phyloP scores from a whole-genome alignment of 2,113 vertebrate genomes.

The Nettapus auritus region DNA sequence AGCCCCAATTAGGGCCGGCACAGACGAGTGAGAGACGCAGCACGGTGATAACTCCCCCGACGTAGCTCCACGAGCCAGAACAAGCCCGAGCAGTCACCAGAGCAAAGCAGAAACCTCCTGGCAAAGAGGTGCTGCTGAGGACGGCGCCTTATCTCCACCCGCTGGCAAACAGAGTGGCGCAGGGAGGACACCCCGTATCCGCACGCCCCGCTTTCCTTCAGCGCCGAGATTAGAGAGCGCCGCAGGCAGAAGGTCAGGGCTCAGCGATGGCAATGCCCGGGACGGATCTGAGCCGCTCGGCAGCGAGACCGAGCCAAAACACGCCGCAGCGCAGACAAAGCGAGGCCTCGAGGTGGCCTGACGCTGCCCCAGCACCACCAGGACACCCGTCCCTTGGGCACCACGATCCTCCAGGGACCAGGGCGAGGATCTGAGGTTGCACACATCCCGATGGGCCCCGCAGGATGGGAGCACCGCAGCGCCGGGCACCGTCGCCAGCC shows the following conservation, averaged over 20 bases:
- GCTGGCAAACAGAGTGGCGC: neutral
- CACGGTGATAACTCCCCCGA: neutral
- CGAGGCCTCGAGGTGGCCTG: neutral
- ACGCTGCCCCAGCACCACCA: neutral
- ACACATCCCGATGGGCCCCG: fast-evolving
- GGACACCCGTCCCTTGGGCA: neutral
- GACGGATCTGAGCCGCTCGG: neutral
- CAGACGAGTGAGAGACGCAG: neutral
- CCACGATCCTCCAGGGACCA: fast-evolving
- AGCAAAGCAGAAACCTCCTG: neutral
- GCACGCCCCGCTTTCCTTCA: neutral
- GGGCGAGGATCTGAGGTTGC: neutral
- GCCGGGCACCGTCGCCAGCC: neutral
- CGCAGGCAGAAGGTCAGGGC: conserved; percentile 11
- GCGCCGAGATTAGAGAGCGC: neutral
- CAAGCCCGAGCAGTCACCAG: neutral
- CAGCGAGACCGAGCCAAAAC: neutral
- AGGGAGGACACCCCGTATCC: neutral
- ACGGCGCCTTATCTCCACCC: neutral
- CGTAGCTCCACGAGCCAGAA: neutral
- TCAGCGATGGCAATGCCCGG: conserved; percentile 28
- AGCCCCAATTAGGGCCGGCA: neutral
- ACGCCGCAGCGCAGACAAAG: conserved; percentile 16
- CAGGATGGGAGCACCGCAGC: neutral
- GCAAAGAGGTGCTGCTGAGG: neutral